These are phyloP conservation scores for Mizuhopecten yessoensis DNA, from an alignment of 1,140 invertebrate genomes.

Conservation along the genomic window DNA sequence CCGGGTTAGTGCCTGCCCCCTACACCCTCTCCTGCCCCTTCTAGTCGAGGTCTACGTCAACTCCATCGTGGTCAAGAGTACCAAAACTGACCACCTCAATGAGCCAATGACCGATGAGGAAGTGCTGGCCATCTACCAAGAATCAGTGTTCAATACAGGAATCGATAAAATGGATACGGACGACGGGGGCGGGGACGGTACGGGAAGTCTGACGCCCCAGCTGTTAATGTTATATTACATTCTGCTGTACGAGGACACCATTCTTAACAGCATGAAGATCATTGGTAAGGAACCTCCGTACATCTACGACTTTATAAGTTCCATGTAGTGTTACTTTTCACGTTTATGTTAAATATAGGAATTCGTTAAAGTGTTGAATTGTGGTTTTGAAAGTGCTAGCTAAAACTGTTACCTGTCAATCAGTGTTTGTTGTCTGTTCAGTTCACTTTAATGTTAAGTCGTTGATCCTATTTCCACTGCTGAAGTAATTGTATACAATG, in stretches of 20 bases:
- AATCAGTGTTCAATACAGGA: conserved; percentile 67
- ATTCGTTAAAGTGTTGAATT: too few species aligned
- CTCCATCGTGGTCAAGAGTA: conserved; percentile 91
- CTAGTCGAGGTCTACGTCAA: conserved; percentile 98
- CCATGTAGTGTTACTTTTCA: too few species aligned
- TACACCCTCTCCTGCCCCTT: conserved; percentile 96
- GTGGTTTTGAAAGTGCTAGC: too few species aligned
- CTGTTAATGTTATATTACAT: conserved; percentile 96
- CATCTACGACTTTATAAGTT: too few species aligned
- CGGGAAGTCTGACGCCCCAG: conserved; percentile 90
- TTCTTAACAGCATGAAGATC: conserved; percentile 90
- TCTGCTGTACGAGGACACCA: conserved; percentile 95
- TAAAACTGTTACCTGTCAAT: too few species aligned
- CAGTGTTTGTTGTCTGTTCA: too few species aligned
- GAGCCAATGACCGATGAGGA: conserved; percentile 96
- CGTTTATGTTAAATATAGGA: too few species aligned
- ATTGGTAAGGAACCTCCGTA: conserved; percentile 84
- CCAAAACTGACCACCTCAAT: conserved; percentile 89
- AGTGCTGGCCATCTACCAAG: conserved; percentile 90
- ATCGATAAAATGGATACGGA: conserved; percentile 82
- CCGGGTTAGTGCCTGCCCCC: conserved; percentile 91
- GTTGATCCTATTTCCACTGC: too few species aligned
- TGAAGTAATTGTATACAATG: too few species aligned
- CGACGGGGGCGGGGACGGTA: background rate
- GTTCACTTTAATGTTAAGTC: too few species aligned